These are phyloP conservation scores for Oxytorus armatus DNA, from an alignment of 2,888 invertebrate genomes.

Conservation along the genomic window DNA sequence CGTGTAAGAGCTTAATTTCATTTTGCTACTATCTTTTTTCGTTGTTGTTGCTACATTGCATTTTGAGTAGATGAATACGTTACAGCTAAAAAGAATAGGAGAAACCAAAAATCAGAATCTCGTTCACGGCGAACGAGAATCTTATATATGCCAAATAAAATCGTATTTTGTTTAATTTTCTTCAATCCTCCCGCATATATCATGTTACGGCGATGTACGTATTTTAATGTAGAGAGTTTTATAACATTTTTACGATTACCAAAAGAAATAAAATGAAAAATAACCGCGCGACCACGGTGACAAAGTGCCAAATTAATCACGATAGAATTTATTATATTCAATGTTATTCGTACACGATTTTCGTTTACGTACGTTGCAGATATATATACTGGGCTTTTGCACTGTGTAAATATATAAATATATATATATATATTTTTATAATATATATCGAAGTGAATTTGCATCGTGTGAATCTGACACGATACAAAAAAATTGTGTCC, in stretches of 20 bases:
- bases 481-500: conserved; percentile 30
- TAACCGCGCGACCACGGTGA: conserved; percentile 30
- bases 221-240: conserved; percentile 65
- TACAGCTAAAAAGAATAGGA: conserved; percentile 13
- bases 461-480: neutral
- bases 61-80: conserved; percentile 24
- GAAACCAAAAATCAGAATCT: conserved; percentile 38
- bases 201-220: conserved; percentile 48
- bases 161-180: conserved; percentile 47
- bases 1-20: conserved; percentile 26
- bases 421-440: conserved; percentile 58
- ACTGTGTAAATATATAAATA: conserved; percentile 58
- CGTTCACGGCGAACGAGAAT: conserved; percentile 1
- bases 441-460: conserved; percentile 54
- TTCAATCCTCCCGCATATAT: neutral
- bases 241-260: conserved; percentile 67
- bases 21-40: conserved; percentile 26
- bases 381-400: conserved; percentile 45
- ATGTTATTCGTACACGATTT: conserved; percentile 47
- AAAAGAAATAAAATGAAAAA: conserved; percentile 47
- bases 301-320: conserved; percentile 59
- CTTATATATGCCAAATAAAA: conserved; percentile 57
- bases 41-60: conserved; percentile 40
- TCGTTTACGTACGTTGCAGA: conserved; percentile 42
- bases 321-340: conserved; percentile 43